phyloP scores from a whole-genome alignment of 2,888 invertebrate species.

The Monopis laevigella region DNA sequence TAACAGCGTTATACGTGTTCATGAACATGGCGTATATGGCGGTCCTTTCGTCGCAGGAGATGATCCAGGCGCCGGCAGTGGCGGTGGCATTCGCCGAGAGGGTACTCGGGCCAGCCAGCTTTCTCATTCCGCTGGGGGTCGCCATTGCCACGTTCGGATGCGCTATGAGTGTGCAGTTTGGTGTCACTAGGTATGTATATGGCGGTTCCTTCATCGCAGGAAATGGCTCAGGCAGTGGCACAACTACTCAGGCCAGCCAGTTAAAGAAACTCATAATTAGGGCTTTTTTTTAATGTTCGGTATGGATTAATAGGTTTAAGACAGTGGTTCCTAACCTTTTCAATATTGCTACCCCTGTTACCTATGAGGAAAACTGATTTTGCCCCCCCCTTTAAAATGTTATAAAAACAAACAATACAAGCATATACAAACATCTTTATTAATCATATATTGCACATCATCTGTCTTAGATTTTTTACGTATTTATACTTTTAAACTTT shows the following conservation, averaged over 20 bases:
- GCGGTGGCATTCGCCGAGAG: constrained; percentile 78
- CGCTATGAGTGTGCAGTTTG: constrained; percentile 80
- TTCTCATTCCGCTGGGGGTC: constrained; percentile 79
- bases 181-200: constrained; percentile 69
- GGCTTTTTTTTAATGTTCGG: no score
- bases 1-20: constrained; percentile 80
- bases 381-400: constrained; percentile 5
- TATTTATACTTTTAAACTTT: no score
- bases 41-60: constrained; percentile 75
- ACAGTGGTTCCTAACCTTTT: constrained; percentile 17
- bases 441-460: constrained; percentile 13
- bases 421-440: constrained; percentile 14
- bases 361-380: constrained; percentile 4
- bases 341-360: constrained; percentile 12
- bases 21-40: constrained; percentile 92
- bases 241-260: no score
- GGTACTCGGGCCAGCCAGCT: constrained; percentile 72
- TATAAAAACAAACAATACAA: constrained; percentile 12
- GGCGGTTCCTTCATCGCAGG: no score
- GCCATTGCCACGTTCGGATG: constrained; percentile 83
- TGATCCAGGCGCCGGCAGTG: constrained; percentile 79
- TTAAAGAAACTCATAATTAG: no score
- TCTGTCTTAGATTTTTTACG: constrained; percentile 11
- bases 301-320: no score
- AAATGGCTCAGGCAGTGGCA: no score